Evolutionary conservation across 1,140 invertebrate genomes (phyloP), one percentile per base, ranked within the genome.

Genomic region (Papilio polyxenes): DNA sequence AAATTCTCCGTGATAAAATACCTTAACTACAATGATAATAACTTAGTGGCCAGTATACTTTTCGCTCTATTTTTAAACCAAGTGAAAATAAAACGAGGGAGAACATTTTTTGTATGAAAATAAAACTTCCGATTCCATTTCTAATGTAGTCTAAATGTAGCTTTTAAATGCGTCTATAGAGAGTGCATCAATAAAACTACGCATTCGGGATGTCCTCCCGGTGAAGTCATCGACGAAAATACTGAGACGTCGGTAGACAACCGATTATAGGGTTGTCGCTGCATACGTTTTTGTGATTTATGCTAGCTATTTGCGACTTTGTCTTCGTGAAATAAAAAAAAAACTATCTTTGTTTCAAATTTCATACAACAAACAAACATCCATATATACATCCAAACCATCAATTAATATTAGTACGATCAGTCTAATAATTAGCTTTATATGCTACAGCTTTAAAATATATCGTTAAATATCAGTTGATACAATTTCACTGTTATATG

Each of bases 181-280:
- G 49, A 7, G 75, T 31, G 23, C 75, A 76, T 53, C 49, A 53
- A 76, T 53, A 76, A 76, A 48, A 48, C 40, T 48, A 48, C 44
- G 13, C 74, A 20, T 44, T 75, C 44, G 75, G 40, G 75, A 75
- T 75, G 75, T 75, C 75, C n/a, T 75, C 75, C 48, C 79, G 86
- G 86, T 92, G 91, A 92, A 89, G 88, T 92, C 91, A 92, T 89
- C 88, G 89, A 89, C 88, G 80, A 80, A 88, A 90, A 92, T 92
- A 92, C 77, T 80, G 83, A 53, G 40, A 44, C 7, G 40, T 44
- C 40, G 0, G 40, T 44, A 82, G 80, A 80, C 86, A 40, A 48
- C 6, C 3, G n/a, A 20, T 75, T 56, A 44, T 51, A 87, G 86
- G 87, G 85, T 82, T 88, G 83, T 81, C 83, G n/a, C 10, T 62